These are phyloP conservation scores for Excalfactoria chinensis DNA, from an alignment of 2,113 vertebrate genomes.

Conservation along the genomic window DNA sequence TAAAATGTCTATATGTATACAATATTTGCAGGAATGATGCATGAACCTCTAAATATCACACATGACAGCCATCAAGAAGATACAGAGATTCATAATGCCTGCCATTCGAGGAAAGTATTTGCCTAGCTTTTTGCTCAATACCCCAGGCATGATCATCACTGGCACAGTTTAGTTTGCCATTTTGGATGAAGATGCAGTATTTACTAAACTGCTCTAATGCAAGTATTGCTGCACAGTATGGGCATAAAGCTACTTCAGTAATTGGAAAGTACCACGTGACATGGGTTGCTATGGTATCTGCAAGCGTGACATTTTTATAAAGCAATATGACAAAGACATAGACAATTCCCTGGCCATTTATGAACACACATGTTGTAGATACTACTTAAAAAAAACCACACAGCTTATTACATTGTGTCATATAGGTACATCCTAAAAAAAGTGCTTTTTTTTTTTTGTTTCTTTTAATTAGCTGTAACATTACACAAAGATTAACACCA, in stretches of 20 bases:
- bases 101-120: not conserved
- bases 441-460: not conserved
- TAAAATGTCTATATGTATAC: not conserved
- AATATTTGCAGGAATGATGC: not conserved
- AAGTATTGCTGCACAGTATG: not conserved
- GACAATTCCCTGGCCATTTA: not conserved
- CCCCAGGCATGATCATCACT: not conserved
- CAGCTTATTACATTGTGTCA: not conserved
- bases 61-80: not conserved
- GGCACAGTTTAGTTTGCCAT: not conserved
- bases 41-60: not conserved
- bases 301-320: not conserved
- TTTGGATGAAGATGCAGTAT: not conserved
- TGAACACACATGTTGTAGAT: not conserved
- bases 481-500: not conserved
- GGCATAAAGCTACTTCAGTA: not conserved
- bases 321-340: not conserved
- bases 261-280: not conserved
- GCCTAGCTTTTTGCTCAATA: not conserved
- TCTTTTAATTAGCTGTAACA: not conserved
- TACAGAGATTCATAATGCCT: not conserved
- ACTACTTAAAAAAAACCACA: not conserved
- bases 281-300: conserved; percentile 39
- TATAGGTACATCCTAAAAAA: not conserved
- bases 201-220: not conserved